phyloP scores from a whole-genome alignment of 35 echinoderm and acorn worm species.

The Apostichopus californicus region DNA sequence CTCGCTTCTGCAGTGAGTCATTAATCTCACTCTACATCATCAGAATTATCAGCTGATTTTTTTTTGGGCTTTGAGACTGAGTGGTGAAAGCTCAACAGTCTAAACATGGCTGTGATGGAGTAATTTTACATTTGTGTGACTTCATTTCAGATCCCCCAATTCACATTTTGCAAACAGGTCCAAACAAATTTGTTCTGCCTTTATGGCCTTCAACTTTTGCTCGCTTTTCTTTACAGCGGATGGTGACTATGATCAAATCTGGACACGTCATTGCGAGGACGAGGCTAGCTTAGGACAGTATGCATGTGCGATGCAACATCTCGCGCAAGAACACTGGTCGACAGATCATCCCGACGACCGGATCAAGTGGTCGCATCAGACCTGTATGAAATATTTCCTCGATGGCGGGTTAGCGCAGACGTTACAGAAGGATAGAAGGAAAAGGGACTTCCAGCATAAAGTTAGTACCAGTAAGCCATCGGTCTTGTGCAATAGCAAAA shows the following conservation, averaged over 20 bases:
- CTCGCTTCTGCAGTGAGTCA: neutral
- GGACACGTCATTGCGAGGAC: conserved; percentile 95
- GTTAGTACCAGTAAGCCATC: neutral
- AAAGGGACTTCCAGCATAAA: conserved; percentile 61
- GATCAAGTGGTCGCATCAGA: conserved; percentile 94
- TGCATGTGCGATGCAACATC: conserved; percentile 98
- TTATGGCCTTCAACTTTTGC: neutral
- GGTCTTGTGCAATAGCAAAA: conserved; percentile 53
- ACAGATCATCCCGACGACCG: conserved; percentile 90
- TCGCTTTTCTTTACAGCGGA: conserved; percentile 64
- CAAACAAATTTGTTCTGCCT: too few species aligned
- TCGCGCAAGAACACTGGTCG: conserved; percentile 95
- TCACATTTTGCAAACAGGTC: too few species aligned
- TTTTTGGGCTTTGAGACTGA: neutral
- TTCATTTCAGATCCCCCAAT: too few species aligned
- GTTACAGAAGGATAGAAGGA: conserved; percentile 81
- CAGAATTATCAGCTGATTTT: neutral
- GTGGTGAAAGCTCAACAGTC: neutral
- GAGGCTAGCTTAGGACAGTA: conserved; percentile 91
- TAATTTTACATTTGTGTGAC: too few species aligned
- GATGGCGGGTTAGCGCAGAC: conserved; percentile 71
- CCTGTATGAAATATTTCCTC: conserved; percentile 95
- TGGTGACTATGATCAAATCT: conserved; percentile 94
- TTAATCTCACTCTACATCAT: neutral
- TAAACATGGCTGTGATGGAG: too few species aligned